Conservation (phyloP, 2,113 vertebrate genomes). For the Corvus cornix region DNA sequence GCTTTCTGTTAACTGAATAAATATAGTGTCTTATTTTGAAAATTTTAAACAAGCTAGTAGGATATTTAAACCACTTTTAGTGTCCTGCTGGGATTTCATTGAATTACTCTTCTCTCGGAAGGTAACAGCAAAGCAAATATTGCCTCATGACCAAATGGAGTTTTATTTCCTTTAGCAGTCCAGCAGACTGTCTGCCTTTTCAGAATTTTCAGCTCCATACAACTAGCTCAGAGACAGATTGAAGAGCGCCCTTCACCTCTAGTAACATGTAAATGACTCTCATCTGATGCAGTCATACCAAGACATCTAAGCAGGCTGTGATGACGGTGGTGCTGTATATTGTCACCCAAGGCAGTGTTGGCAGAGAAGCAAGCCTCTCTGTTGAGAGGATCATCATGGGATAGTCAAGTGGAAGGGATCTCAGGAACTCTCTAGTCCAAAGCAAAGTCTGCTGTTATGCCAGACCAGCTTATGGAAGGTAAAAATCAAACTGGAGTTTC, state of each 20-base stretch:
- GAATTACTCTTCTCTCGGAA: neutral
- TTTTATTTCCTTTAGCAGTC: neutral
- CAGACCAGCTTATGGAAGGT: neutral
- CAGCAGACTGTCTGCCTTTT: neutral
- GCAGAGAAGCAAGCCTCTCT: neutral
- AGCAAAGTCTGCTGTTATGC: neutral
- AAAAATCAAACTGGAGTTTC: neutral
- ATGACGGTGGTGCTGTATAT: neutral
- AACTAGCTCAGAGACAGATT: neutral
- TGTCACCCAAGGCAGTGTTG: rapidly evolving
- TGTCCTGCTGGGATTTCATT: neutral
- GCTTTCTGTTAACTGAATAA: neutral
- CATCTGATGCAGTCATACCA: neutral
- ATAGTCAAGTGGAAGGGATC: neutral
- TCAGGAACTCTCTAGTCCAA: neutral
- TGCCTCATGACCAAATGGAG: neutral
- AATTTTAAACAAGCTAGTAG: neutral
- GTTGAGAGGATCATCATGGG: neutral
- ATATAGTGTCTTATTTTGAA: neutral
- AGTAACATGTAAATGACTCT: neutral
- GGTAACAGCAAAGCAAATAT: neutral
- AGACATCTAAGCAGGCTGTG: neutral
- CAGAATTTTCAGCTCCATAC: neutral
- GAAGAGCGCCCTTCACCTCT: neutral
- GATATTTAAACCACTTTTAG: neutral